Evolutionary conservation across 2,797 vertebrate genomes (phyloP).

Genomic region (Etheostoma nigrum): DNA sequence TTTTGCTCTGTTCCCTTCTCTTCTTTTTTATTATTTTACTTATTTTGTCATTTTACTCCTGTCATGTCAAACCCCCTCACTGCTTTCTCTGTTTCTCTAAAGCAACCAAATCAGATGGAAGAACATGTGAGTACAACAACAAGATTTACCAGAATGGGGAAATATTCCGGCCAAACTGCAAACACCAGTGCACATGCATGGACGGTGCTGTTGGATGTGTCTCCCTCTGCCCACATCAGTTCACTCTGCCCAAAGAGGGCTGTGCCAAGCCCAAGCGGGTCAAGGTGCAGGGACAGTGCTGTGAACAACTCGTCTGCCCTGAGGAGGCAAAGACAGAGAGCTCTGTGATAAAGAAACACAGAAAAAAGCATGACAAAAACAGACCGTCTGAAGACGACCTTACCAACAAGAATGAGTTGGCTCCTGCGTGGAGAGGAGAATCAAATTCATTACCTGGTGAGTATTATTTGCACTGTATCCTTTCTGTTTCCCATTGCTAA

Average conservation of each 20-base stretch:
- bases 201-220: constrained; percentile 92
- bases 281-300: constrained; percentile 89
- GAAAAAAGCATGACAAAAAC: constrained; percentile 78
- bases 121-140: constrained; percentile 93
- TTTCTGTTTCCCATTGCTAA: not conserved
- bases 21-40: not conserved
- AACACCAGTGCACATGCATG: constrained; percentile 94
- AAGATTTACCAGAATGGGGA: constrained; percentile 94
- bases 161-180: constrained; percentile 93
- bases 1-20: not conserved
- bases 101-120: constrained; percentile 91
- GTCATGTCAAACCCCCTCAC: not conserved
- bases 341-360: constrained; percentile 72
- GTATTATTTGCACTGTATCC: not conserved
- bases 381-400: constrained; percentile 81
- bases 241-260: constrained; percentile 86
- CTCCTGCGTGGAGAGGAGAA: constrained; percentile 81
- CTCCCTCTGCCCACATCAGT: constrained; percentile 90
- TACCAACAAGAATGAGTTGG: constrained; percentile 86
- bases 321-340: constrained; percentile 75
- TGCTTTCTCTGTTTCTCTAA: not conserved
- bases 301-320: constrained; percentile 88
- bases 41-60: not conserved
- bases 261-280: constrained; percentile 87
- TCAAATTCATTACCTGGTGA: constrained; percentile 88